Percentiles rank a stretch among this genome's conserved stretches.
These are phyloP conservation scores for Mobula birostris DNA, from an alignment of 2,113 vertebrate species.

Conservation along the genomic window DNA sequence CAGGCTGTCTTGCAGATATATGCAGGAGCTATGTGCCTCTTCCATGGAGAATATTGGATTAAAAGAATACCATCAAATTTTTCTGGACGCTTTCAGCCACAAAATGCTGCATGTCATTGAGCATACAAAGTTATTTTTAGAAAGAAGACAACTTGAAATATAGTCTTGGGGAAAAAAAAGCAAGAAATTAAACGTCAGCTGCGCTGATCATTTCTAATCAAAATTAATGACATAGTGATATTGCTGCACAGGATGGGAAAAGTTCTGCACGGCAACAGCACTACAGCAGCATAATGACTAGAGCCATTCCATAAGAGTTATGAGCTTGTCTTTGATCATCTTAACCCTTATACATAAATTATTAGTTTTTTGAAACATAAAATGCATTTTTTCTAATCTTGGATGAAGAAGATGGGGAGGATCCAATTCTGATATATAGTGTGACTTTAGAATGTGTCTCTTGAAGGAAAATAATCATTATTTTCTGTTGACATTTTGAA, in stretches of 20 bases:
- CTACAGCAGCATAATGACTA: background rate
- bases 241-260: background rate
- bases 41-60: background rate
- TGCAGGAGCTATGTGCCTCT: background rate
- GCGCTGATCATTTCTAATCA: background rate
- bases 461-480: background rate
- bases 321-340: background rate
- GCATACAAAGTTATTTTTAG: background rate
- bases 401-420: background rate
- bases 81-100: constrained; percentile 9
- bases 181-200: background rate
- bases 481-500: constrained; percentile 18
- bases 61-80: background rate
- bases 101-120: background rate
- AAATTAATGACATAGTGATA: background rate
- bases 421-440: background rate
- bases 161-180: background rate
- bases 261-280: background rate
- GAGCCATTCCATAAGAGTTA: constrained; percentile 13
- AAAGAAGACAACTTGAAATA: background rate
- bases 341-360: constrained; percentile 6
- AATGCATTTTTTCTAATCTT: background rate
- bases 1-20: background rate
- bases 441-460: background rate
- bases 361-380: background rate